These are phyloP conservation scores for Saccostrea echinata DNA, from an alignment of 1,140 invertebrate genomes.

Conservation along the genomic window DNA sequence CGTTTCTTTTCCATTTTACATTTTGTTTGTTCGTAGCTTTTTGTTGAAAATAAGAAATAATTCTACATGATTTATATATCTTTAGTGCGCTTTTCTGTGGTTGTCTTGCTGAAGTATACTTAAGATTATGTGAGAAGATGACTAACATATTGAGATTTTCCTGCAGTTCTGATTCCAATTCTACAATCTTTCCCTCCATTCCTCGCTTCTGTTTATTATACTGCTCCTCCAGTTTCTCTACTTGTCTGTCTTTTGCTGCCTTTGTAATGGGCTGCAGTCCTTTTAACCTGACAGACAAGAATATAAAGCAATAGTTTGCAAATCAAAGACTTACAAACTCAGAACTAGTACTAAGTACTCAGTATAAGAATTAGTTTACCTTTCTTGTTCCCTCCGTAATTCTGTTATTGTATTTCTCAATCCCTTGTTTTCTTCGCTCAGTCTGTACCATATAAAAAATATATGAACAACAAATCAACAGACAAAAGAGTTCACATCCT, in stretches of 20 bases:
- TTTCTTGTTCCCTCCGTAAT: conserved; percentile 44
- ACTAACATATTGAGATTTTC: conserved; percentile 46
- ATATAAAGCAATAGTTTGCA: background rate
- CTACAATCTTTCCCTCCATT: conserved; percentile 53
- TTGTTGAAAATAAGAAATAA: too few relatives aligned
- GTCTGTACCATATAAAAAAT: conserved; percentile 17
- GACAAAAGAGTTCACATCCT: background rate
- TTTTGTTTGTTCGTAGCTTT: too few relatives aligned
- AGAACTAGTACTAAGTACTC: background rate
- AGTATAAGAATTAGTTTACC: background rate
- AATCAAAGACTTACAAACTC: background rate
- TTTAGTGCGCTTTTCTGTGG: too few relatives aligned
- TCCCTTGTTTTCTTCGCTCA: conserved; percentile 44
- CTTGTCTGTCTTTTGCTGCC: conserved; percentile 48
- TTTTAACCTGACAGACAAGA: conserved; percentile 32
- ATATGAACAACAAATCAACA: background rate
- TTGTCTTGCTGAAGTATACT: too few relatives aligned
- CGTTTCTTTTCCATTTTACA: too few relatives aligned
- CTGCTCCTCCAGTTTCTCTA: conserved; percentile 43
- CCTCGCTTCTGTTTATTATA: conserved; percentile 51
- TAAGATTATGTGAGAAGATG: background rate
- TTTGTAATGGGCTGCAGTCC: conserved; percentile 48
- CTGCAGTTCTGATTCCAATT: conserved; percentile 52
- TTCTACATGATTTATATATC: too few relatives aligned
- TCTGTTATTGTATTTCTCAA: conserved; percentile 19